Base-by-base conservation (phyloP, 1,140 invertebrate genomes). In the Zaprionus capensis region DNA sequence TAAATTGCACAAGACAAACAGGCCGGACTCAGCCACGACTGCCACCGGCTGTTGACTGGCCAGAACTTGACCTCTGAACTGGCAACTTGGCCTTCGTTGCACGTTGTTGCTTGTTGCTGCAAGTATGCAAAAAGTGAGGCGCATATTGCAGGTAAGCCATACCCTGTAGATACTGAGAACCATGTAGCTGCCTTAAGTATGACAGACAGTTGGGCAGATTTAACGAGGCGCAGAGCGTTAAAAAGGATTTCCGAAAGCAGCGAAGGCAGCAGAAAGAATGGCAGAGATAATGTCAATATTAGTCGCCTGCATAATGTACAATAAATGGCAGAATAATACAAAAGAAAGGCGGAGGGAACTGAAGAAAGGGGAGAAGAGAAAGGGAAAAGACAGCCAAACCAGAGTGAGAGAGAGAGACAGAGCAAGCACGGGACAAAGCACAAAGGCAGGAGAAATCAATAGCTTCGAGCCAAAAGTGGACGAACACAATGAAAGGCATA, bases 301-400 rank as follows among this genome's bases (percentile, higher is more conserved):
- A 91, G 90, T 91, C 90, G 85, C 82, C 82, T 83, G 82, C 87
- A 91, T 91, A 91, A 91, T 91, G 90, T 76, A 88, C 84, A 88
- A 90, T 88, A 91, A 91, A 91, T 91, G 90, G 82, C 82, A 81
- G 85, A 91, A 91, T 91, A 90, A 91, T 91, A 91, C 88, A 91
- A 91, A 88, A 75, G 72, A 58, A 70, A 38, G 7, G 53, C 46
- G 55, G 63, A 57, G 49, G 63, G 57, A 9, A 44, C 2, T 4
- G 49, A 58, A 53, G 46, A 26, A 59, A 11, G 28, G 57, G 9
- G 0, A 31, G 34, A 57, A 51, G 71, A 65, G 75, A 67, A 81
- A 84, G 70, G 70, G 59, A 61, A 85, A 46, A 55, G 69, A 7
- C 5, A 6, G 41, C 31, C 31, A 34, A 34, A 34, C 63, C 31